A percentile compares a stretch with the other conserved stretches of the same genome.
Conservation (phyloP, 2,888 invertebrate species). For the Leptodirus hochenwartii region DNA sequence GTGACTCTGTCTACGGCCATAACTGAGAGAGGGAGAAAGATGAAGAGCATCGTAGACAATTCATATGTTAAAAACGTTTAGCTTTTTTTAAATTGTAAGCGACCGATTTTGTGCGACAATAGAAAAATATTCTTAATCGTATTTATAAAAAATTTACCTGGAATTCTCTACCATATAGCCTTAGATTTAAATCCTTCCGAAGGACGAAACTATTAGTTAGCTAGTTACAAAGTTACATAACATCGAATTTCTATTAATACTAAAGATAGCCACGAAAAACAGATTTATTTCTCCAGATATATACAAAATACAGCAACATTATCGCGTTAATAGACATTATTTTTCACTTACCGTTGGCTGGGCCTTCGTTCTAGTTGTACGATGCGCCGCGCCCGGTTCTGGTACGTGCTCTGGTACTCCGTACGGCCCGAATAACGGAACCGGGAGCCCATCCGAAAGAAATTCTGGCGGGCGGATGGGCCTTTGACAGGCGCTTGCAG, state of each 20-base stretch:
- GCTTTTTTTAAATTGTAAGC: too few species aligned
- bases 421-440: conserved; percentile 82
- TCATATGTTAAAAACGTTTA: neutral
- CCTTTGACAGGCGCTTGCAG: conserved; percentile 78
- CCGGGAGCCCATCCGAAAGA: conserved; percentile 96
- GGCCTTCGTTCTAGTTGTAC: conserved; percentile 94
- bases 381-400: conserved; percentile 75
- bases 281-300: too few species aligned
- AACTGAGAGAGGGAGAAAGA: conserved; percentile 27
- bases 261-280: too few species aligned
- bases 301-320: too few species aligned
- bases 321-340: too few species aligned
- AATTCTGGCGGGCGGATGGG: conserved; percentile 79
- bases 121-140: neutral
- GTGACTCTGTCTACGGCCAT: conserved; percentile 83
- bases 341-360: conserved; percentile 50
- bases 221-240: too few species aligned
- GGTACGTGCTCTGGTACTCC: conserved; percentile 91
- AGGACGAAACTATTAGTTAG: too few species aligned
- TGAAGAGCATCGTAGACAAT: neutral
- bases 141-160: conserved; percentile 3
- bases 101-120: neutral
- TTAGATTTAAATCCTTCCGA: too few species aligned
- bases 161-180: too few species aligned
- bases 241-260: too few species aligned